These are phyloP conservation scores for Hoplodrina ambigua DNA, from an alignment of 2,888 invertebrate species.

Conservation along the genomic window DNA sequence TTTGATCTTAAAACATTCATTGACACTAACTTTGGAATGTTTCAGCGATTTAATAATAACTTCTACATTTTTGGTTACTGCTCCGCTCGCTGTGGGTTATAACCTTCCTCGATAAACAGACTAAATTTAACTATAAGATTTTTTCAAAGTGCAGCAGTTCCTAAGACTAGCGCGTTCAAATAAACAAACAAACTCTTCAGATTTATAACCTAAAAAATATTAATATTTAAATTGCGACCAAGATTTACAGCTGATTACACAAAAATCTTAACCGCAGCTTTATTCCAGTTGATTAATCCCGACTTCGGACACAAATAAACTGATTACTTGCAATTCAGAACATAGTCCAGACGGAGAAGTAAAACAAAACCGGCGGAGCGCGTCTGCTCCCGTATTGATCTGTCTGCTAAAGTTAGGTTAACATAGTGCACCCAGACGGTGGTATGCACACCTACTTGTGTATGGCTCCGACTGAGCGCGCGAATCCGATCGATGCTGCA, in stretches of 20 bases:
- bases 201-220: too few relatives aligned
- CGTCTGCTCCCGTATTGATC: constrained; percentile 65
- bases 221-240: not conserved
- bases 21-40: too few relatives aligned
- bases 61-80: too few relatives aligned
- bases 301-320: constrained; percentile 57
- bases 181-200: too few relatives aligned
- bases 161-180: too few relatives aligned
- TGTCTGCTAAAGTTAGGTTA: constrained; percentile 59
- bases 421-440: constrained; percentile 59
- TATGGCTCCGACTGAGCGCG: constrained; percentile 24
- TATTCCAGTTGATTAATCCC: constrained; percentile 42
- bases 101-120: too few relatives aligned
- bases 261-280: constrained; percentile 23
- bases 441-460: constrained; percentile 25
- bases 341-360: constrained; percentile 58
- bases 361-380: constrained; percentile 61
- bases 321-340: constrained; percentile 56
- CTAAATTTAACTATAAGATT: too few relatives aligned
- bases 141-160: too few relatives aligned
- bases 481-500: constrained; percentile 33
- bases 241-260: constrained; percentile 19
- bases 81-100: too few relatives aligned
- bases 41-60: too few relatives aligned
- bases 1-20: not conserved